Conservation (phyloP, 2,797 vertebrate species). For the Clarias pachynema region DNA sequence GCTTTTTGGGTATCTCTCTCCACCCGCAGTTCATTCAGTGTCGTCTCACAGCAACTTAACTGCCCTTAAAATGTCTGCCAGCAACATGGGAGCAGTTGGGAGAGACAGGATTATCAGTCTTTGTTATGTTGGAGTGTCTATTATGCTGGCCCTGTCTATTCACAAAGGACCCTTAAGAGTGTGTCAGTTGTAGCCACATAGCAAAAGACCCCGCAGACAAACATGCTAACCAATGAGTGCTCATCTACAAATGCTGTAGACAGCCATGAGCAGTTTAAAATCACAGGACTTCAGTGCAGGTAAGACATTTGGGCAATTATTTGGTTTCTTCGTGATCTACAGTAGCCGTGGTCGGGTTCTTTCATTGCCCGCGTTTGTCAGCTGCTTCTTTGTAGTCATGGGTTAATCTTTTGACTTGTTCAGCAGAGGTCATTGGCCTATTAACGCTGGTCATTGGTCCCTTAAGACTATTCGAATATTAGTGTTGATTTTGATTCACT, state of each 20-base stretch:
- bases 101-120: conserved; percentile 78
- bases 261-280: conserved; percentile 64
- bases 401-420: conserved; percentile 18
- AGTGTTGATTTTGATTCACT: conserved; percentile 19
- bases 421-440: conserved; percentile 20
- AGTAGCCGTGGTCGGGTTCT: background rate
- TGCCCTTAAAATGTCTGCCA: conserved; percentile 75
- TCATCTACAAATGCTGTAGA: conserved; percentile 72
- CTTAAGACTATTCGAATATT: conserved; percentile 6
- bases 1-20: conserved; percentile 80
- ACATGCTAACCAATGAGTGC: conserved; percentile 77
- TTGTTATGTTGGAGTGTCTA: conserved; percentile 78
- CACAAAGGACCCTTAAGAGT: conserved; percentile 75
- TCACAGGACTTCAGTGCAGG: conserved; percentile 64
- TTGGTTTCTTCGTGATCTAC: conserved; percentile 17
- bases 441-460: conserved; percentile 32
- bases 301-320: conserved; percentile 63
- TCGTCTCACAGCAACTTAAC: conserved; percentile 81
- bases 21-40: conserved; percentile 77
- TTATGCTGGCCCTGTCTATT: conserved; percentile 77
- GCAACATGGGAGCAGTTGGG: conserved; percentile 73
- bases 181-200: conserved; percentile 69
- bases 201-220: conserved; percentile 75
- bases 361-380: conserved; percentile 19
- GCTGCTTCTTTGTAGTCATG: conserved; percentile 27